Base-by-base conservation (phyloP, 2,888 invertebrate species). In the Drosophila helvetica region DNA sequence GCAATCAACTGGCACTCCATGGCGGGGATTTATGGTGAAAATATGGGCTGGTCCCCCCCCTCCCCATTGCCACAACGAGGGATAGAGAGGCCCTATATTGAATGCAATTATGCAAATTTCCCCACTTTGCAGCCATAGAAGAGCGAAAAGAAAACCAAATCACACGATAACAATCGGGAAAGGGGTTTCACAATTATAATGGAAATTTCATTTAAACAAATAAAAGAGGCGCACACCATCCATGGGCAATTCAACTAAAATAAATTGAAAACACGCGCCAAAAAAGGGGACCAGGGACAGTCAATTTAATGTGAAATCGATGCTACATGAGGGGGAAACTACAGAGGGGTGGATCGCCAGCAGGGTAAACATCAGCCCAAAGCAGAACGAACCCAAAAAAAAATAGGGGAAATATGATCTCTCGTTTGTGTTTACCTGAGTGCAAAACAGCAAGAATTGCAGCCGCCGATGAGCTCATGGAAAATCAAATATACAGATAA, bases 21-120 rank as follows among this genome's bases (percentile, higher is more conserved):
- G 54, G 63, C 52, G 55, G 68, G 69, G 69, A 76, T 64, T 25
- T 6, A 38, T 38, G 50, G 55, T 61, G 58, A 68, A 46, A 64
- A 64, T 57, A 72, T 71, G 55, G 60, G 57, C 38, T 48, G 54
- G 74, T 5, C n/a, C n/a, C n/a, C n/a, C n/a, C n/a, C n/a, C n/a
- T 12, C 33, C 33, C 33, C 33, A 33, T 12, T 12, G 12, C 63
- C 57, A 45, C 50, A 54, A 57, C 45, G 33, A 18, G 54, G 52
- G 63, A 48, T 45, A 56, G 27, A 19, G 57, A 64, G 66, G 61
- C 61, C 58, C 55, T 45, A 59, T 62, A 61, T 56, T 42, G 61
- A 78, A 80, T 78, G 77, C 78, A 77, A 88, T 85, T 87, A 87
- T 83, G 84, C 80, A 88, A 88, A 87, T 85, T 42, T 54, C 47